Base-by-base conservation (phyloP, 1,140 invertebrate genomes). In the Cydia splendana region DNA sequence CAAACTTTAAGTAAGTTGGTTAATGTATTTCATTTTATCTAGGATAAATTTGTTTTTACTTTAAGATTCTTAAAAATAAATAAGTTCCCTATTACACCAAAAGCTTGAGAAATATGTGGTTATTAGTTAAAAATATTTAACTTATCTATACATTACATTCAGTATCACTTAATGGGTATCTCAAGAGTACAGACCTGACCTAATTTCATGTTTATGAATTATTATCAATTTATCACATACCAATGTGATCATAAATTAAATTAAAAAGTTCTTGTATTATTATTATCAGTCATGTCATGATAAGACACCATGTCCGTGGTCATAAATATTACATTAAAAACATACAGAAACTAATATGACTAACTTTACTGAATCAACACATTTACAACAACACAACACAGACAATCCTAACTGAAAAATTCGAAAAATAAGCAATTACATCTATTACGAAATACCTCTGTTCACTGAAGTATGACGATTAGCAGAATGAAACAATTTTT, bases 361-460 rank as follows among this genome's bases (percentile, higher is more conserved):
- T 18, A 9, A 34, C 65, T 38, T 69, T 38, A 34, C 65, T 38
- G 3, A 30, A 30, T 38, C 15, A 71, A 71, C 51, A 38, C 34
- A 71, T 18, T 42, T 6, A 71, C n/a, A n/a, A n/a, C n/a, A n/a
- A n/a, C n/a, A n/a, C n/a, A n/a, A n/a, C n/a, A n/a, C n/a, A 4
- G 38, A n/a, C 4, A 71, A 38, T n/a, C 28, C 67, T 71, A 71
- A 34, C 28, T 69, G 18, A 71, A 71, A 30, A 53, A 30, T n/a
- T 9, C 13, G 4, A 10, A 71, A 71, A 71, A 71, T 42, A 10
- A 20, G 15, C 13, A 75, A 34, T 71, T n/a, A 71, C 24, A 45
- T 71, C 67, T 45, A 71, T 75, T 75, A 57, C 74, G 48, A 75
- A 75, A 75, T 71, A 45, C 67, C 74, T 45, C n/a, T 75, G 74